Evolutionary conservation across 2,797 vertebrate species (phyloP).

Genomic region (Sebastolobus alascanus): DNA sequence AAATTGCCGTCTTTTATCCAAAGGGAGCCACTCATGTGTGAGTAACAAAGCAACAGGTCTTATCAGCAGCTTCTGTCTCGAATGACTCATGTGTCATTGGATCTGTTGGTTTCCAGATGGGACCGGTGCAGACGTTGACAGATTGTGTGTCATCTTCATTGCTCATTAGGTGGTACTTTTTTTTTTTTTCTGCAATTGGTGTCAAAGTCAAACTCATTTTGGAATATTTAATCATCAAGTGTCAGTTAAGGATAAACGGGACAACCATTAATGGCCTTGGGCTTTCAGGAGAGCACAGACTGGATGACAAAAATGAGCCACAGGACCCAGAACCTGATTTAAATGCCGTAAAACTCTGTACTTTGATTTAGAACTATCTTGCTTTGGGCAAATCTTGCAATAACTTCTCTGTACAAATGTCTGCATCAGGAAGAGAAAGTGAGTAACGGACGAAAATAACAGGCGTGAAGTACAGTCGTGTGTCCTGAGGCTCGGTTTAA

Average conservation of each 20-base stretch:
- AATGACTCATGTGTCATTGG: not conserved
- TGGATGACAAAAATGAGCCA: not conserved
- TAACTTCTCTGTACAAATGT: not conserved
- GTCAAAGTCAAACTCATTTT: conserved; percentile 6
- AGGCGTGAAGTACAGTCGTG: not conserved
- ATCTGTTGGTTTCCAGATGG: not conserved
- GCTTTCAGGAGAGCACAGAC: not conserved
- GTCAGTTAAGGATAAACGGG: not conserved
- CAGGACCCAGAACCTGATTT: not conserved
- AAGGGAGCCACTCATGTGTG: too few species aligned
- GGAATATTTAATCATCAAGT: not conserved
- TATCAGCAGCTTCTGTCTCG: not conserved
- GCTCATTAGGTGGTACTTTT: not conserved
- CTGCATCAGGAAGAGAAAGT: not conserved
- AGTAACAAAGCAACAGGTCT: not conserved
- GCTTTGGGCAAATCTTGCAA: not conserved
- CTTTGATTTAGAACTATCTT: not conserved
- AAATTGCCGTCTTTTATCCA: too few species aligned
- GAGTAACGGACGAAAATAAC: too few species aligned
- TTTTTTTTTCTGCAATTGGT: not conserved
- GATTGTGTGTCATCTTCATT: conserved; percentile 7
- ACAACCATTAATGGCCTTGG: not conserved
- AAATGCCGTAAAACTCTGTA: too few species aligned
- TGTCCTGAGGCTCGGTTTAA: conserved; percentile 5
- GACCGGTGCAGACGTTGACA: not conserved